Evolutionary conservation across 2,888 invertebrate species (phyloP).

Genomic region (Rosalia funebris): DNA sequence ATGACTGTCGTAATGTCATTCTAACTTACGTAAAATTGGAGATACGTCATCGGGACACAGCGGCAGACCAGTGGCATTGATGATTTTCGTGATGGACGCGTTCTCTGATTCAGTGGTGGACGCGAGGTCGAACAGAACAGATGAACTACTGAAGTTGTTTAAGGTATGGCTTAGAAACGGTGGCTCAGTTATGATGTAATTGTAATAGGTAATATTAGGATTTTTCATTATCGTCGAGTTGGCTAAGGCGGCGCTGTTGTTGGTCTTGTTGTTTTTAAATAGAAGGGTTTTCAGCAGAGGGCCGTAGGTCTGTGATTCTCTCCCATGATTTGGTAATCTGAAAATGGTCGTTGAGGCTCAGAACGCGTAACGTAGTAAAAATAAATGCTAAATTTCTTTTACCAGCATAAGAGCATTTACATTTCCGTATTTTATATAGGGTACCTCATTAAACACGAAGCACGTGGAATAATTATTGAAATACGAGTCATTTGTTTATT

Average conservation of each 20-base stretch:
- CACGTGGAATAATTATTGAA: neutral
- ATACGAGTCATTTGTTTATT: too few relatives aligned
- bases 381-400: neutral
- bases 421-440: neutral
- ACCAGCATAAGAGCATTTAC: neutral
- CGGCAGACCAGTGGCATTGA: slow-evolving; percentile 55
- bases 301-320: slow-evolving; percentile 38
- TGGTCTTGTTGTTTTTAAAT: slow-evolving; percentile 42
- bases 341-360: neutral
- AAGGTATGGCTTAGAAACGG: slow-evolving; percentile 39
- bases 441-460: neutral
- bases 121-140: slow-evolving; percentile 32
- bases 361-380: neutral
- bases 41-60: slow-evolving; percentile 71
- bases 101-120: slow-evolving; percentile 39
- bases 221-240: slow-evolving; percentile 26
- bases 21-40: slow-evolving; percentile 71
- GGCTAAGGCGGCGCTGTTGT: slow-evolving; percentile 22
- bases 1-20: too few relatives aligned
- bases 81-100: slow-evolving; percentile 28
- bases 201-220: slow-evolving; percentile 35
- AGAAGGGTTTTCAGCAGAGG: slow-evolving; percentile 46
- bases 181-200: slow-evolving; percentile 44
- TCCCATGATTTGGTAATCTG: slow-evolving; percentile 29
- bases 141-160: slow-evolving; percentile 27